Evolutionary conservation across 2,888 invertebrate genomes (phyloP), one percentile per base, ranked within the genome.

Genomic region (Camponotus fellah): DNA sequence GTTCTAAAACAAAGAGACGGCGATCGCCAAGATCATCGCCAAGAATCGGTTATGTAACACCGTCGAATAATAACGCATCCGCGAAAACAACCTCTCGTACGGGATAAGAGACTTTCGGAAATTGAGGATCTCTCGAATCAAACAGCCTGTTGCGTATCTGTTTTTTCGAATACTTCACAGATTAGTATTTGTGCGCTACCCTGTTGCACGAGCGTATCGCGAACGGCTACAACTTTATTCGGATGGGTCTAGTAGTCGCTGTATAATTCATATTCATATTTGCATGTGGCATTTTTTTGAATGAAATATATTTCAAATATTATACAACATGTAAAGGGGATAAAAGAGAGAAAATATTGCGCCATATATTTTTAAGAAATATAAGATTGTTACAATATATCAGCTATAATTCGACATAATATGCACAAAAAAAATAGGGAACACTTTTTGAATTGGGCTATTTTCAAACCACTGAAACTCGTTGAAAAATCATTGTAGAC

Each of bases 1-100:
- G 32, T n/a, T 75, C 14, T 34, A 53, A 82, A 62, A 26, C 26
- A 65, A 79, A 76, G 69, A 81, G 64, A 37, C 49, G 37, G n/a
- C 34, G 37, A 75, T 64, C 76, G 58, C 40, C 26, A 26, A 26
- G 26, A 72, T 82, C 56, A 69, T 32, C 56, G 32, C 4, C 21
- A 58, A 58, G 9, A 49, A 34, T 56, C 2, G 71, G 17, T 80
- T 82, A 49, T n/a, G 56, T 79, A 79, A 80, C 56, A 26, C 9
- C 53, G 0, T 58, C n/a, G 43, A 62, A 56, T 60, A 62, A 68
- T 46, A 77, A 80, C 12, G 8, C n/a, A 14, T 53, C 0, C 40
- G 40, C n/a, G 56, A 53, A 53, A 80, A 34, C 46, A 3, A 72
- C 37, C 12, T 46, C 3, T 46, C 4, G n/a, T 58, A 9, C 34